A percentile compares a stretch with the other conserved stretches of the same genome.
Conservation (phyloP, 2,797 vertebrate genomes). For the Sebastes iracundus region DNA sequence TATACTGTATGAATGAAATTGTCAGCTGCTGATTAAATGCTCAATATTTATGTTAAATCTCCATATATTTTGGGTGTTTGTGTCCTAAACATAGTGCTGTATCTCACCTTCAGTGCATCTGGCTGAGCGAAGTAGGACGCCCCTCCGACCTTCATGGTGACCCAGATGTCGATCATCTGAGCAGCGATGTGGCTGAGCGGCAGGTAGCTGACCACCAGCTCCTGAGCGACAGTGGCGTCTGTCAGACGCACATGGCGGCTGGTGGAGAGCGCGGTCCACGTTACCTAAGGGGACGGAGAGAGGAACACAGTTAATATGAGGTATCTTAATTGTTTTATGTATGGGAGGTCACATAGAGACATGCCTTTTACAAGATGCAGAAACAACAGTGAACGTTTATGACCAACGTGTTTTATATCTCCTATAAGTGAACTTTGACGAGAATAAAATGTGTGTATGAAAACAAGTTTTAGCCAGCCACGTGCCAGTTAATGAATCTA, state of each 20-base stretch:
- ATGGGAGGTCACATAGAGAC: not conserved
- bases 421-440: not conserved
- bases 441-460: not conserved
- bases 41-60: not conserved
- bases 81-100: not conserved
- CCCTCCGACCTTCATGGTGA: conserved; percentile 83
- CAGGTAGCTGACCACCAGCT: conserved; percentile 92
- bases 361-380: not conserved
- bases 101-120: conserved; percentile 91
- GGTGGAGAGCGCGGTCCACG: conserved; percentile 83
- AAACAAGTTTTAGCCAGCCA: not conserved
- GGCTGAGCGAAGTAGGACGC: conserved; percentile 89
- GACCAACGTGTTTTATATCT: not conserved
- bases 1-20: not conserved
- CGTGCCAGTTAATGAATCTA: not conserved
- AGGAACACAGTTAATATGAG: not conserved
- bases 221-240: conserved; percentile 70
- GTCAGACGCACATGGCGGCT: conserved; percentile 63
- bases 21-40: not conserved
- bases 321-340: not conserved
- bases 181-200: conserved; percentile 95
- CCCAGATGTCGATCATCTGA: conserved; percentile 94
- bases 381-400: not conserved
- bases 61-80: not conserved
- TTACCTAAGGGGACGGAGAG: conserved; percentile 80